Evolutionary conservation across 2,797 vertebrate species (phyloP).

Genomic region (Buphagus erythrorhynchus): DNA sequence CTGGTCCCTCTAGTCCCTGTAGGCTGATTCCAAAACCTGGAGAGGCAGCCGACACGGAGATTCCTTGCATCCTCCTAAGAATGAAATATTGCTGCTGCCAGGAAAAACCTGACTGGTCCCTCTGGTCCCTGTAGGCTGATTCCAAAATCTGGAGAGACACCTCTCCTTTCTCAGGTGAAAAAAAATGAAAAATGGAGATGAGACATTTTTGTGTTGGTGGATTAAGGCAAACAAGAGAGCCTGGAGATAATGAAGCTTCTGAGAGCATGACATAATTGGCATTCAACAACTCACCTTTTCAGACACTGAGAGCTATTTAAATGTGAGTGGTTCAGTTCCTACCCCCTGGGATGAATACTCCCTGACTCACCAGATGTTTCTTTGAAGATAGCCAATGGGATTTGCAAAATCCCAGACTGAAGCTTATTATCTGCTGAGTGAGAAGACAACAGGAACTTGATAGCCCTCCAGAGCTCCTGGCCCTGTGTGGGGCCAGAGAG

Average conservation of each 20-base stretch:
- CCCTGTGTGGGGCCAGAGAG: not conserved
- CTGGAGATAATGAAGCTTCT: not conserved
- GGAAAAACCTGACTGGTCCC: not conserved
- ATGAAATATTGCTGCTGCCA: not conserved
- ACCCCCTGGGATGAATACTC: not conserved
- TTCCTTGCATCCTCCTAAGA: not conserved
- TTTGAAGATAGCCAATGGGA: not conserved
- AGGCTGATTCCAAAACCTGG: not conserved
- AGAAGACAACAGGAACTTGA: not conserved
- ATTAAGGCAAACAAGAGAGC: not conserved
- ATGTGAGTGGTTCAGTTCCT: not conserved
- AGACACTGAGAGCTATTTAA: not conserved
- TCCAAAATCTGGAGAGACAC: not conserved
- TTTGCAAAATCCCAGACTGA: not conserved
- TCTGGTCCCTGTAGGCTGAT: not conserved
- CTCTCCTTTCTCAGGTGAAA: not conserved
- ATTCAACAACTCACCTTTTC: not conserved
- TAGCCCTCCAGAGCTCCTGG: not conserved
- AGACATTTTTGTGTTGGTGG: not conserved
- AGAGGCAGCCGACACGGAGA: not conserved
- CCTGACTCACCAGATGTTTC: not conserved
- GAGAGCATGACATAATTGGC: not conserved
- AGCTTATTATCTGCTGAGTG: not conserved
- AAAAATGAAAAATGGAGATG: not conserved
- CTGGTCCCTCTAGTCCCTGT: not conserved